Conservation (phyloP, 1,140 invertebrate genomes). For the Drosophila littoralis region DNA sequence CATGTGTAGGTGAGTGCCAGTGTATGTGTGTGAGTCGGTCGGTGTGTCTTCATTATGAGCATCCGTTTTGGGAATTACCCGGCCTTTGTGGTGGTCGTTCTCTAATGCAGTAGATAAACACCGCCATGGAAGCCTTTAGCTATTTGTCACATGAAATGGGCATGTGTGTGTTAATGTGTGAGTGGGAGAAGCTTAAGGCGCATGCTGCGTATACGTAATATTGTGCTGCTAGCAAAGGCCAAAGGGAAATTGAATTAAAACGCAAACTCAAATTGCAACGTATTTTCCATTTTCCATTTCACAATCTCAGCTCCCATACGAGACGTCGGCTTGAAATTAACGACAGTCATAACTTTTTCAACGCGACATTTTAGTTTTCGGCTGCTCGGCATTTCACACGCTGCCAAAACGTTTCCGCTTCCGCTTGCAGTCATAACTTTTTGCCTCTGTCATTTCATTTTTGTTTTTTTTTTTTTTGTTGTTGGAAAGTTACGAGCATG, state of each 20-base stretch:
- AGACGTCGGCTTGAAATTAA: slow-evolving; percentile 45
- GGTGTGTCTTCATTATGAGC: slow-evolving; percentile 28
- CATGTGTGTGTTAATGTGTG: slow-evolving; percentile 15
- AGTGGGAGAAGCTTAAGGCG: slow-evolving; percentile 6
- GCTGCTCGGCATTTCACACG: slow-evolving; percentile 69
- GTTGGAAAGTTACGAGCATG: slow-evolving; percentile 52
- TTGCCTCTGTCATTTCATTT: slow-evolving; percentile 11
- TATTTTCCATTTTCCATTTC: slow-evolving; percentile 32
- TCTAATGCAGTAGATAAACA: slow-evolving; percentile 77
- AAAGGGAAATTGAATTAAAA: slow-evolving; percentile 38
- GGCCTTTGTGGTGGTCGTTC: slow-evolving; percentile 25
- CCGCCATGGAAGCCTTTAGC: slow-evolving; percentile 62
- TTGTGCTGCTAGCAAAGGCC: background rate
- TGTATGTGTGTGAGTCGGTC: background rate
- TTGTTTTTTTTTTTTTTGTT: slow-evolving; percentile 12
- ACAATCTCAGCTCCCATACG: slow-evolving; percentile 12
- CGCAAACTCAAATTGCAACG: slow-evolving; percentile 24
- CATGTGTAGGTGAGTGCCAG: slow-evolving; percentile 2
- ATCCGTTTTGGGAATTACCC: slow-evolving; percentile 12
- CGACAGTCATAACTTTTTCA: slow-evolving; percentile 68
- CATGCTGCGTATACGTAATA: slow-evolving; percentile 28
- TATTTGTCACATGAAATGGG: slow-evolving; percentile 58
- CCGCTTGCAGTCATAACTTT: slow-evolving; percentile 67
- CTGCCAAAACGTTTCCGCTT: slow-evolving; percentile 79
- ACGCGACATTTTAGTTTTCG: slow-evolving; percentile 67